A percentile compares a stretch with the other conserved stretches of the same genome.
phyloP scores from a whole-genome alignment of 2,113 vertebrate genomes.

The Nothobranchius kuhntae region DNA sequence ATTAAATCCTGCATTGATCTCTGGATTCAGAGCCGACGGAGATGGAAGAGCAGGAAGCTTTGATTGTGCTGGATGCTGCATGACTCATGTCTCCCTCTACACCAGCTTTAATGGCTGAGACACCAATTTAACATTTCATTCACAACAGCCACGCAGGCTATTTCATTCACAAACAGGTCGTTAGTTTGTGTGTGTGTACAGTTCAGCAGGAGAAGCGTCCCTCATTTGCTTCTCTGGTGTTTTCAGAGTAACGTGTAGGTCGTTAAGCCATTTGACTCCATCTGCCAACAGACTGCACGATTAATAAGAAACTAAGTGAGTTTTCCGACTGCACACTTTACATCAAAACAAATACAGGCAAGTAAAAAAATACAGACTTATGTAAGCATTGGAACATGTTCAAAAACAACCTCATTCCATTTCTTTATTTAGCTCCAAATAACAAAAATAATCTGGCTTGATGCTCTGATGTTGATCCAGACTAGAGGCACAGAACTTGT shows the following conservation, averaged over 20 bases:
- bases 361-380: background rate
- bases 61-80: constrained; percentile 54
- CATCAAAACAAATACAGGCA: background rate
- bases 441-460: background rate
- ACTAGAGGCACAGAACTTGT: no score
- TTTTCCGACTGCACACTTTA: background rate
- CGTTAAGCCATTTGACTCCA: constrained; percentile 8
- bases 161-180: constrained; percentile 45
- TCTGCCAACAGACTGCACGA: background rate
- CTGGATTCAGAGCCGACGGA: constrained; percentile 18
- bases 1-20: constrained; percentile 26
- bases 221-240: background rate
- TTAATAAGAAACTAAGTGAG: background rate
- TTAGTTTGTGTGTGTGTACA: constrained; percentile 8
- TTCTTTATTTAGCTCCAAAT: background rate
- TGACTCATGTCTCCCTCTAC: constrained; percentile 59
- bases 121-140: constrained; percentile 46
- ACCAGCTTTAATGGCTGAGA: constrained; percentile 51
- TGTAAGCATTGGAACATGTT: background rate
- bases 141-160: constrained; percentile 21
- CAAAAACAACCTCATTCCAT: background rate
- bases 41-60: constrained; percentile 53
- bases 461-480: no score
- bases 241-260: background rate
- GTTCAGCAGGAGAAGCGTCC: background rate